Conservation (phyloP, 2,888 invertebrate species). For the Prostheceraeus crozeri region DNA sequence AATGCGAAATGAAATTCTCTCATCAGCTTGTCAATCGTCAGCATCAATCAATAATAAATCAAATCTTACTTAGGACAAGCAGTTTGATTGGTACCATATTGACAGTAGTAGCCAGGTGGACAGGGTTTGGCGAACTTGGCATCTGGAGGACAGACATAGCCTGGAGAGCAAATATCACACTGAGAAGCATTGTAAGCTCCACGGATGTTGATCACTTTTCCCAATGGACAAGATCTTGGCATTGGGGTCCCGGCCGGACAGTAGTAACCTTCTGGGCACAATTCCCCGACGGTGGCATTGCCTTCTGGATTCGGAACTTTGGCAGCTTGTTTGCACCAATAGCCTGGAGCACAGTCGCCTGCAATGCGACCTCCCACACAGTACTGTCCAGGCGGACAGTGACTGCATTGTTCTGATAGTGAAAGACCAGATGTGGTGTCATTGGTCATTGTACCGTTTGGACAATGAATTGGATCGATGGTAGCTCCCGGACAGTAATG, state of each 20-base stretch:
- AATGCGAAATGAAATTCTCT: too few species aligned
- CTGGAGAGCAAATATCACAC: conserved; percentile 52
- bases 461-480: conserved; percentile 46
- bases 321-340: conserved; percentile 46
- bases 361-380: conserved; percentile 49
- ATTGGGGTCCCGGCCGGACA: conserved; percentile 47
- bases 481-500: conserved; percentile 49
- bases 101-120: conserved; percentile 49
- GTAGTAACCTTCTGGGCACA: conserved; percentile 52
- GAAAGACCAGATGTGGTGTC: conserved; percentile 43
- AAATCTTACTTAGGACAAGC: conserved; percentile 26
- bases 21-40: too few species aligned
- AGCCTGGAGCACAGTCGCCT: conserved; percentile 50
- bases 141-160: conserved; percentile 48
- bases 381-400: conserved; percentile 49
- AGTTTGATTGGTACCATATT: conserved; percentile 18
- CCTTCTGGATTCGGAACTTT: conserved; percentile 45
- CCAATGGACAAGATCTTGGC: conserved; percentile 46
- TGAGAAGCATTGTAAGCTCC: conserved; percentile 47
- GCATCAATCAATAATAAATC: too few species aligned
- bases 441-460: conserved; percentile 49
- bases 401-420: conserved; percentile 44
- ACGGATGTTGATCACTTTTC: conserved; percentile 47
- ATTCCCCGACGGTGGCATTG: conserved; percentile 46
- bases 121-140: conserved; percentile 50